phyloP scores from a whole-genome alignment of 2,888 invertebrate species.

The Aleiodes alternator region DNA sequence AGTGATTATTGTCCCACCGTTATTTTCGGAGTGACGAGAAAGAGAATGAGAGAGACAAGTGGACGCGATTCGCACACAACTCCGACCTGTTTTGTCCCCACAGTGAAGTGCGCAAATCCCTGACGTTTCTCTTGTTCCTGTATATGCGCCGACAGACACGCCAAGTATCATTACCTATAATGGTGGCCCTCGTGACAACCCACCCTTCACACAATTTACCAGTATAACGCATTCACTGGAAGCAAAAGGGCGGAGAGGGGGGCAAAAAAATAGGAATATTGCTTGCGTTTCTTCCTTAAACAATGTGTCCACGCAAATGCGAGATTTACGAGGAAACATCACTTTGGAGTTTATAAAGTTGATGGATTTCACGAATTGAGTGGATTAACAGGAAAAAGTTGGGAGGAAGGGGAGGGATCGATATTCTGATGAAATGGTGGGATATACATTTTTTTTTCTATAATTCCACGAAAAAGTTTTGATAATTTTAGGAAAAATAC shows the following conservation, averaged over 20 bases:
- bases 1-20: slow-evolving; percentile 66
- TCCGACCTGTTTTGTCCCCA: slow-evolving; percentile 34
- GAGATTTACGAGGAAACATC: too few species aligned
- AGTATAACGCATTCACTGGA: slow-evolving; percentile 28
- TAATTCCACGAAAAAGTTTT: too few species aligned
- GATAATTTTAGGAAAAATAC: too few species aligned
- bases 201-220: slow-evolving; percentile 11
- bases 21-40: slow-evolving; percentile 55
- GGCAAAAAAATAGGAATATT: not conserved
- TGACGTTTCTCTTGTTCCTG: slow-evolving; percentile 23
- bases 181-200: slow-evolving; percentile 49
- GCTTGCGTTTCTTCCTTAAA: not conserved
- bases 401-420: too few species aligned
- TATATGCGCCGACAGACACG: slow-evolving; percentile 45
- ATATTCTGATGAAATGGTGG: too few species aligned
- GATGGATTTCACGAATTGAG: too few species aligned
- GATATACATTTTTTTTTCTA: too few species aligned
- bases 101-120: slow-evolving; percentile 27
- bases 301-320: too few species aligned
- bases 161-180: slow-evolving; percentile 61
- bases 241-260: not conserved
- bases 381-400: too few species aligned
- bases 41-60: slow-evolving; percentile 11
- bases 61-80: slow-evolving; percentile 31
- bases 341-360: too few species aligned